Percentiles rank a stretch among this genome's conserved stretches.
Evolutionary conservation across 2,797 vertebrate species (phyloP).

Genomic region (Gambusia yucatana): DNA sequence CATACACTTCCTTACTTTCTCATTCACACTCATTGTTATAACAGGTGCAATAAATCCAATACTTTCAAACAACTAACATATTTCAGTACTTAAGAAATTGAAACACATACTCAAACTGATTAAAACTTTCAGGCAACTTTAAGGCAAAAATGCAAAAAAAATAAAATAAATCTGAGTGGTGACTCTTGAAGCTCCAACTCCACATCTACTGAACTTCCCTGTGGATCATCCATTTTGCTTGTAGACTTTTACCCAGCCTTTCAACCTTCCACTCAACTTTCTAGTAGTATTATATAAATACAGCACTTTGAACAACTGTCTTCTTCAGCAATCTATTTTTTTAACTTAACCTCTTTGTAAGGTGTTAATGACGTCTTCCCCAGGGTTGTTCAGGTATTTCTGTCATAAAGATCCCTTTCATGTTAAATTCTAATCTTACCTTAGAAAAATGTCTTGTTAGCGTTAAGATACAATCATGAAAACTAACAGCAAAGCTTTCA

Average conservation of each 20-base stretch:
- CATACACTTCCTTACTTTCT: constrained; percentile 6
- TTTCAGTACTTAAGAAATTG: background rate
- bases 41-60: background rate
- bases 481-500: background rate
- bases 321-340: background rate
- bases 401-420: background rate
- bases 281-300: background rate
- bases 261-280: background rate
- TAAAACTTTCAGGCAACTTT: background rate
- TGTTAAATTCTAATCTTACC: background rate
- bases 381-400: background rate
- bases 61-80: background rate
- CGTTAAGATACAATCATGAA: background rate
- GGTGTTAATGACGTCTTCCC: background rate
- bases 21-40: background rate
- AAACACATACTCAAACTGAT: background rate
- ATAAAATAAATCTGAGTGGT: background rate
- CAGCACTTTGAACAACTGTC: background rate
- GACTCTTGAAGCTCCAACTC: background rate
- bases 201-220: background rate
- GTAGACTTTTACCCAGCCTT: background rate
- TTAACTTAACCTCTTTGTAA: background rate
- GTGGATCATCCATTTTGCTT: background rate
- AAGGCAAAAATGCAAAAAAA: background rate
- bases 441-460: background rate